These are phyloP conservation scores for Congeria kusceri DNA, from an alignment of 2,888 invertebrate genomes.

Conservation along the genomic window DNA sequence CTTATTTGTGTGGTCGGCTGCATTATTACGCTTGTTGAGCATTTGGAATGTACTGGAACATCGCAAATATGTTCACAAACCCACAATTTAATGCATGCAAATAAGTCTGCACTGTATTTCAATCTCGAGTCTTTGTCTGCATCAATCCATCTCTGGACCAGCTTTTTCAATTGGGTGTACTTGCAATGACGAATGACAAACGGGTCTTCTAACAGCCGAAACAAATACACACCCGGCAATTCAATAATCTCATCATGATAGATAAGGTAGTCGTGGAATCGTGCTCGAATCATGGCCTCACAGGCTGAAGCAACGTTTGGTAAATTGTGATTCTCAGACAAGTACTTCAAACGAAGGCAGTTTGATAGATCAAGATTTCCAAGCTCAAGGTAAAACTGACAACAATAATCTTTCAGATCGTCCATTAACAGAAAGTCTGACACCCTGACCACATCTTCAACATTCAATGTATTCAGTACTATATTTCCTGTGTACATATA, in stretches of 20 bases:
- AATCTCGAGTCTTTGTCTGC: constrained; percentile 70
- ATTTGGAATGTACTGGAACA: constrained; percentile 46
- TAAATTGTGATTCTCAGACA: constrained; percentile 82
- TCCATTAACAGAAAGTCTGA: constrained; percentile 83
- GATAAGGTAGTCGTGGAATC: constrained; percentile 83
- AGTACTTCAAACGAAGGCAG: constrained; percentile 77
- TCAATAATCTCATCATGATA: constrained; percentile 82
- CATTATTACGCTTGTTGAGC: constrained; percentile 60
- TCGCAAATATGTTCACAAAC: constrained; percentile 66
- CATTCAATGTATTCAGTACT: constrained; percentile 76
- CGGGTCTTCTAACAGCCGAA: constrained; percentile 77
- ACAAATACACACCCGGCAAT: constrained; percentile 76
- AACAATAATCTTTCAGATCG: constrained; percentile 82
- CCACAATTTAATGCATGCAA: constrained; percentile 76
- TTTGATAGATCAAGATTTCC: constrained; percentile 82
- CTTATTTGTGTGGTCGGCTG: constrained; percentile 46
- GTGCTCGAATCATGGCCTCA: constrained; percentile 78
- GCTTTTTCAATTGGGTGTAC: constrained; percentile 76
- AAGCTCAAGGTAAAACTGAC: constrained; percentile 81
- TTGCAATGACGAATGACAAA: constrained; percentile 78
- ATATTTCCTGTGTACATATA: constrained; percentile 83
- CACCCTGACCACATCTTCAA: constrained; percentile 81
- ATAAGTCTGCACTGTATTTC: constrained; percentile 70
- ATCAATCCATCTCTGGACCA: constrained; percentile 80
- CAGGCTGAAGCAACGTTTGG: constrained; percentile 77